A percentile compares a stretch with the other conserved stretches of the same genome.
phyloP scores from a whole-genome alignment of 2,797 vertebrate genomes.

The Prunella strophiata region DNA sequence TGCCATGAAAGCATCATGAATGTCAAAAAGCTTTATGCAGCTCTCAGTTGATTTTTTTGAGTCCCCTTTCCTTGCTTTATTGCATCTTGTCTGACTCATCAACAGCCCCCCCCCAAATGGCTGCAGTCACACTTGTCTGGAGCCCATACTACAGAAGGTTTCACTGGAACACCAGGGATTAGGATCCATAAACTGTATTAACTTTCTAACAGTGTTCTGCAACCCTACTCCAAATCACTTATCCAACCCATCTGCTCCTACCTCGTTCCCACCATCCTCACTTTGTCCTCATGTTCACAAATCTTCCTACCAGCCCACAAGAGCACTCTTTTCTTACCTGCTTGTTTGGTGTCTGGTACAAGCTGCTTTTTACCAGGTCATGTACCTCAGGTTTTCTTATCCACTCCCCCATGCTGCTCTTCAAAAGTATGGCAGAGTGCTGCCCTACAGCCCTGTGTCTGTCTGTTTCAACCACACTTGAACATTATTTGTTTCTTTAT shows the following conservation, averaged over 20 bases:
- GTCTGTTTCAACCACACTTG: neutral
- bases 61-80: neutral
- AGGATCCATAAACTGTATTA: neutral
- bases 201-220: neutral
- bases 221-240: neutral
- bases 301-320: neutral
- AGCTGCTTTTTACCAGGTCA: neutral
- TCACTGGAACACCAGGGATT: neutral
- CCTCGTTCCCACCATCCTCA: neutral
- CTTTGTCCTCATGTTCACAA: neutral
- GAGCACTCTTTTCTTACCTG: neutral
- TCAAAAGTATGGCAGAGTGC: neutral
- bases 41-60: neutral
- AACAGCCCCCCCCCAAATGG: fast-evolving
- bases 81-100: fast-evolving
- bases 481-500: neutral
- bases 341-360: neutral
- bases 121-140: neutral
- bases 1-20: neutral
- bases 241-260: neutral
- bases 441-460: neutral
- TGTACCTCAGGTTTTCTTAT: neutral
- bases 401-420: neutral
- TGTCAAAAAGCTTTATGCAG: neutral
- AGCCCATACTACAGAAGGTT: neutral